Conservation (phyloP, 1,140 invertebrate genomes). For the Drosophila kurseongensis region DNA sequence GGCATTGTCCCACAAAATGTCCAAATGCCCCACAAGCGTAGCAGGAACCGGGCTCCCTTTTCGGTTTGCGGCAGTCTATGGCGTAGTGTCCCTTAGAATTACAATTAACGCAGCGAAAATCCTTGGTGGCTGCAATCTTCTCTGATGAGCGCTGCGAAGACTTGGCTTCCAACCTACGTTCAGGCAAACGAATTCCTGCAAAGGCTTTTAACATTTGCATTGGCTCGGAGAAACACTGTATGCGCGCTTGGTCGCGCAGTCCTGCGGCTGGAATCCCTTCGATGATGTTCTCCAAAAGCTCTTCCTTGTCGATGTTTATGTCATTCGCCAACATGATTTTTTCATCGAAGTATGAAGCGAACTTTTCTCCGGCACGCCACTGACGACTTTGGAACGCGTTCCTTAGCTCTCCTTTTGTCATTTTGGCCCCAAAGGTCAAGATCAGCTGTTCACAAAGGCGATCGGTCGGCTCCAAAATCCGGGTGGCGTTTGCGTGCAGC, state of each 20-base stretch:
- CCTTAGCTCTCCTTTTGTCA: neutral
- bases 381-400: neutral
- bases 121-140: neutral
- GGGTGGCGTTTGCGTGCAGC: neutral
- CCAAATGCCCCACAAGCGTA: neutral
- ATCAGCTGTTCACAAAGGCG: neutral
- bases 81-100: neutral
- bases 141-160: neutral
- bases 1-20: neutral
- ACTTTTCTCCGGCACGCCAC: neutral
- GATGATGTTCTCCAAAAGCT: neutral
- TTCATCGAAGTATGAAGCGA: neutral
- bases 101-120: neutral
- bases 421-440: neutral
- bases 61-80: neutral
- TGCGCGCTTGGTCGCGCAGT: neutral
- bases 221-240: neutral
- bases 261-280: neutral
- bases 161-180: neutral
- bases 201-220: neutral
- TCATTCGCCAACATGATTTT: constrained; percentile 4
- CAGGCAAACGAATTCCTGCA: neutral
- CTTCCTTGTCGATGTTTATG: constrained; percentile 1
- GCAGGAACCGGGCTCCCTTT: neutral
- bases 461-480: neutral